Evolutionary conservation across 1,140 invertebrate species (phyloP).

Genomic region (Drosophila punjabiensis): DNA sequence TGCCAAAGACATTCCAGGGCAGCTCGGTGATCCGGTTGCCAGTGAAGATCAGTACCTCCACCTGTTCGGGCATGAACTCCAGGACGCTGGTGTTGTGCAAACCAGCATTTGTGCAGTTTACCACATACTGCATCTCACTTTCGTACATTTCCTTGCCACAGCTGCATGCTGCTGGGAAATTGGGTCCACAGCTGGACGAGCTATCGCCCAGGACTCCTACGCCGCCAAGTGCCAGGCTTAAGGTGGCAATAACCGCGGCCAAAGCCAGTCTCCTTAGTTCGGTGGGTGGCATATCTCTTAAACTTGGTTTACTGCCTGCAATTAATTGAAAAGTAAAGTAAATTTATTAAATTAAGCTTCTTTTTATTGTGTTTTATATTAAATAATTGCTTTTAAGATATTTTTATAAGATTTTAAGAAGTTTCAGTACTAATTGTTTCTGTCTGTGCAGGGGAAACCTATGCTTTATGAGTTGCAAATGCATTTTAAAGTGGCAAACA

Average conservation of each 20-base stretch:
- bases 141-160: slow-evolving; percentile 87
- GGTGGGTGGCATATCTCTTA: slow-evolving; percentile 49
- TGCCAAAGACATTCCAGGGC: slow-evolving; percentile 91
- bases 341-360: background rate
- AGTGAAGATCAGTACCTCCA: slow-evolving; percentile 90
- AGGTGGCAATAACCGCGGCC: slow-evolving; percentile 41
- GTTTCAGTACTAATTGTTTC: background rate
- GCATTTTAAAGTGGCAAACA: slow-evolving; percentile 66
- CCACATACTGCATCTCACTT: slow-evolving; percentile 87
- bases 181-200: slow-evolving; percentile 85
- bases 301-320: slow-evolving; percentile 38
- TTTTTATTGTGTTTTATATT: background rate
- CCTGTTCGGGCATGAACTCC: slow-evolving; percentile 88
- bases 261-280: slow-evolving; percentile 53
- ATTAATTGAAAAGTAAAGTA: slow-evolving; percentile 28
- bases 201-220: slow-evolving; percentile 51
- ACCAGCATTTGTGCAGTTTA: slow-evolving; percentile 90
- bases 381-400: background rate
- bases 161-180: slow-evolving; percentile 86
- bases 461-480: slow-evolving; percentile 67
- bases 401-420: background rate
- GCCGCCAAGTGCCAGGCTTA: slow-evolving; percentile 33
- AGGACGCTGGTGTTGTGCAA: slow-evolving; percentile 88
- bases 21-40: slow-evolving; percentile 89
- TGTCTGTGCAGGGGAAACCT: background rate